Base-by-base conservation (phyloP, 2,797 vertebrate genomes). In the Microctenopoma steveboyesi region DNA sequence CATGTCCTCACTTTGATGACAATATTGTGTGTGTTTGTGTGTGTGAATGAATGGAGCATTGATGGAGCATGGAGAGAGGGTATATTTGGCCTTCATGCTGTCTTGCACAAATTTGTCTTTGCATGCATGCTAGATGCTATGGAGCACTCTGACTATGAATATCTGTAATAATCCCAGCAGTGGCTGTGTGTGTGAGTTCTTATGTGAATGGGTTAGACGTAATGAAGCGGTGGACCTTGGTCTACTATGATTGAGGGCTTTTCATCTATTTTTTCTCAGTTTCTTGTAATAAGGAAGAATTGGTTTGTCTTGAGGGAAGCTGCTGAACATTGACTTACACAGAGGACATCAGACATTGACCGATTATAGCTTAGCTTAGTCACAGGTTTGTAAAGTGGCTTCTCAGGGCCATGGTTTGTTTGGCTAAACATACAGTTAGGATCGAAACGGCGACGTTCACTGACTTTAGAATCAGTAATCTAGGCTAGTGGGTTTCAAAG, bases 31-130 rank as follows among this genome's bases (percentile, higher is more conserved):
- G 30, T 33, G 55, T 55, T 64, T 66, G 53, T 39, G 55, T 59
- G 58, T 50, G 35, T 33, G 63, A 58, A 30, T 39, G 59, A 64
- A 45, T 45, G 37, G 58, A 62, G 45, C 52, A 63, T 70, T 33
- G 55, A n/a, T 45, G 42, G 55, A 62, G 48, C 52, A 63, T 70
- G 40, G 55, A 76, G 68, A 46, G 71, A 82, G 85, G 83, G 81
- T 84, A 77, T 86, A 82, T 84, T 81, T 83, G 83, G 74, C 83
- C 83, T 86, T 87, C 81, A 89, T 79, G 82, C 80, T 73, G 73
- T 81, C 74, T 76, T 89, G 81, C 84, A 88, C 83, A 85, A 77
- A 85, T 89, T 83, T 85, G 77, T 84, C 86, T 79, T 78, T 87
- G 74, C 71, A 81, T 87, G 74, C 69, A 79, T 78, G 78, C 79